Base-by-base conservation (phyloP, 2,797 vertebrate species). In the Cossypha niveicapilla region DNA sequence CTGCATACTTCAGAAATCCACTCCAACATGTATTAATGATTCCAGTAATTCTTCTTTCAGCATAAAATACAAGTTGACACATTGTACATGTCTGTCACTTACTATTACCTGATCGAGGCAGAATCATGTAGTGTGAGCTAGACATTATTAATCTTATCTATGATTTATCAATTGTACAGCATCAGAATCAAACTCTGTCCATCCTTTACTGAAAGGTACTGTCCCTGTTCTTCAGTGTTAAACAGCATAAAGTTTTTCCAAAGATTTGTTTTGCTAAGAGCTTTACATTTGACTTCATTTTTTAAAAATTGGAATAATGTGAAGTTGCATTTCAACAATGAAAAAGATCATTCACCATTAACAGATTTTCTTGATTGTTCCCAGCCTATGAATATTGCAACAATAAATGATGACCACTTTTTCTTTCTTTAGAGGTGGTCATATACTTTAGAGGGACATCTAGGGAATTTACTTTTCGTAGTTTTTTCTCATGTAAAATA, bases 301-400 rank as follows among this genome's bases (percentile, higher is more conserved):
- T 35, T n/a, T 0, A 10, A 45, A 60, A 87, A 41, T 1, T 3
- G 0, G 5, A 84, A 54, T 34, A 39, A n/a, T 9, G 12, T 65
- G 27, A 83, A 74, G 32, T 1, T 65, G 6, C 12, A 85, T 57
- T 76, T 79, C n/a, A 68, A 70, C 28, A 68, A 42, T 0, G 1
- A 57, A 50, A 62, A 39, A 60, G 39, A 68, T 19, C 3, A 45
- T 13, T 39, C 2, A 6, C 9, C 13, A 47, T 5, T 42, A 30
- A 39, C 35, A 32, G 11, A 54, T 58, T 70, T 68, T 32, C 37
- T 68, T 65, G 9, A n/a, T 28, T 57, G 14, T 35, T 84, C 28
- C 34, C 35, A 25, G 11, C 18, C 50, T 57, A 15, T 23, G 30
- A 83, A 13, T 45, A 67, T 53, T 60, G 61, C 6, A 74, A 57